A percentile compares a stretch with the other conserved stretches of the same genome.
Conservation (phyloP, 2,113 vertebrate species). For the Piliocolobus tephrosceles region DNA sequence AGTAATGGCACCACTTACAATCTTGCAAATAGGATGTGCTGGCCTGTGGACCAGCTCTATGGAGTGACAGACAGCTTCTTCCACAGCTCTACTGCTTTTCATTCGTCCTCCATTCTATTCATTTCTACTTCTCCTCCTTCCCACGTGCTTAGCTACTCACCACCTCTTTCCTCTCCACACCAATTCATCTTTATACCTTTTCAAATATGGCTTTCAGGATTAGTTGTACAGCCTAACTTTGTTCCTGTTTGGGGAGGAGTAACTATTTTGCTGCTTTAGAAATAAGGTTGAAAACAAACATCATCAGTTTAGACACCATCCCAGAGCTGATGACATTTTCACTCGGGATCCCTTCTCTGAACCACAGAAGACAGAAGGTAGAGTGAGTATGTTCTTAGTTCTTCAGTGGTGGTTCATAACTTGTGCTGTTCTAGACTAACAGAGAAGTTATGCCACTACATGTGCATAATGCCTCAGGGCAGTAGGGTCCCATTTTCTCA, state of each 20-base stretch:
- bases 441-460: not conserved
- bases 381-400: not conserved
- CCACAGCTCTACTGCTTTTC: accelerated
- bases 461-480: not conserved
- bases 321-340: not conserved
- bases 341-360: not conserved
- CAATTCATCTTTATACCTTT: not conserved
- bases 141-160: not conserved
- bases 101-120: not conserved
- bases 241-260: not conserved
- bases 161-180: not conserved
- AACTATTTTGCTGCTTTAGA: not conserved
- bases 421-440: not conserved
- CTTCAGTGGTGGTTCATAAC: not conserved
- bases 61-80: accelerated
- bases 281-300: not conserved
- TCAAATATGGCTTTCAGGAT: not conserved
- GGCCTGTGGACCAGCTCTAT: accelerated
- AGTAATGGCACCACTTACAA: not conserved
- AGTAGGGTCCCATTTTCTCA: not conserved
- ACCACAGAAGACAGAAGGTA: no score
- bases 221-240: not conserved
- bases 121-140: not conserved
- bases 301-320: not conserved
- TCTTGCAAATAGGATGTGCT: accelerated